A percentile compares a stretch with the other conserved stretches of the same genome.
Conservation (phyloP, 2,113 vertebrate species). For the Alces alces region DNA sequence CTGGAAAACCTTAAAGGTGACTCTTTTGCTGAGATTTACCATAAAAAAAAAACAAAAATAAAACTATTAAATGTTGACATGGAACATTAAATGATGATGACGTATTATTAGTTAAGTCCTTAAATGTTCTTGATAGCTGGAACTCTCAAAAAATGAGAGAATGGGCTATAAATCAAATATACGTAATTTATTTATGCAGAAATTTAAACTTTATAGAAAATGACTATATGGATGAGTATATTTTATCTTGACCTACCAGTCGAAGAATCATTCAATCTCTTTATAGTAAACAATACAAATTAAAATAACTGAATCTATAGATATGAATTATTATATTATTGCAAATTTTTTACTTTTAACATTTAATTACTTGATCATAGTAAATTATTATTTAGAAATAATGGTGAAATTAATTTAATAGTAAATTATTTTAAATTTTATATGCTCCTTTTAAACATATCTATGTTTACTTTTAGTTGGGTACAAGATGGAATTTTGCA, state of each 20-base stretch:
- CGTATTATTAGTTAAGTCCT: conserved; percentile 39
- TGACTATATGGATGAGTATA: background rate
- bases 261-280: background rate
- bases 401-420: background rate
- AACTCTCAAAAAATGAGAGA: background rate
- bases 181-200: conserved; percentile 41
- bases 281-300: background rate
- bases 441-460: background rate
- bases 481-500: background rate
- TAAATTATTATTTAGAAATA: background rate
- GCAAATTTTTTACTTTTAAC: background rate
- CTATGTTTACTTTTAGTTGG: background rate
- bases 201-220: background rate
- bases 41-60: background rate
- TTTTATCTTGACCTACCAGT: background rate
- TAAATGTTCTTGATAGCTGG: conserved; percentile 25
- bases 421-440: background rate
- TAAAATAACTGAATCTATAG: background rate
- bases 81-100: conserved; percentile 4
- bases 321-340: background rate
- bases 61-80: conserved; percentile 21
- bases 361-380: background rate
- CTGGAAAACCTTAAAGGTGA: conserved; percentile 10
- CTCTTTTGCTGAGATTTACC: conserved; percentile 26
- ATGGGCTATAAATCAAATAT: background rate